Conservation (phyloP, 2,113 vertebrate species). For the Planiliza haematocheilus region DNA sequence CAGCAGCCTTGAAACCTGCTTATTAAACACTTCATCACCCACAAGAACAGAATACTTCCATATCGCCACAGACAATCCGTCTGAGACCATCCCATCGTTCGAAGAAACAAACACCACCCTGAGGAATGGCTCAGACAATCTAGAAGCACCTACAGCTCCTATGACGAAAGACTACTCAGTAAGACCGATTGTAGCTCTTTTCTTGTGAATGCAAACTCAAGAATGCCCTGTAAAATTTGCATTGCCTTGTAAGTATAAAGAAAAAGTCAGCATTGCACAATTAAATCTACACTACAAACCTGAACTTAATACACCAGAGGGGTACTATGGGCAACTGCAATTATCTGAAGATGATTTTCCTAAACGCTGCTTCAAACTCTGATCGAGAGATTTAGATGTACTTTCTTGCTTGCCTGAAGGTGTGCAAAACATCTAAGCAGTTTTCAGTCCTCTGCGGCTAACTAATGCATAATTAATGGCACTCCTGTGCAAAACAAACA, state of each 20-base stretch:
- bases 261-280: constrained; percentile 3
- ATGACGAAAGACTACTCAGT: too few relatives aligned
- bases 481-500: constrained; percentile 56
- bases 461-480: constrained; percentile 69
- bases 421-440: constrained; percentile 28
- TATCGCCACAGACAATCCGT: background rate
- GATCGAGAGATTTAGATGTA: background rate
- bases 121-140: constrained; percentile 28
- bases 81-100: background rate
- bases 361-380: constrained; percentile 6
- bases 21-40: background rate
- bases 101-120: constrained; percentile 21
- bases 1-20: background rate
- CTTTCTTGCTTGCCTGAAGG: constrained; percentile 14
- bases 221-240: background rate
- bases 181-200: background rate
- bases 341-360: constrained; percentile 22
- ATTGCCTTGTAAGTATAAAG: constrained; percentile 1
- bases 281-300: constrained; percentile 10
- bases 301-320: constrained; percentile 20
- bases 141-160: background rate
- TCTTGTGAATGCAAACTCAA: background rate
- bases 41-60: constrained; percentile 7
- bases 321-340: constrained; percentile 15
- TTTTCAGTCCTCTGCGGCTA: constrained; percentile 42